A percentile compares a stretch with the other conserved stretches of the same genome.
These are phyloP conservation scores for Sarcophaga peregrina DNA, from an alignment of 1,140 invertebrate genomes.

Conservation along the genomic window DNA sequence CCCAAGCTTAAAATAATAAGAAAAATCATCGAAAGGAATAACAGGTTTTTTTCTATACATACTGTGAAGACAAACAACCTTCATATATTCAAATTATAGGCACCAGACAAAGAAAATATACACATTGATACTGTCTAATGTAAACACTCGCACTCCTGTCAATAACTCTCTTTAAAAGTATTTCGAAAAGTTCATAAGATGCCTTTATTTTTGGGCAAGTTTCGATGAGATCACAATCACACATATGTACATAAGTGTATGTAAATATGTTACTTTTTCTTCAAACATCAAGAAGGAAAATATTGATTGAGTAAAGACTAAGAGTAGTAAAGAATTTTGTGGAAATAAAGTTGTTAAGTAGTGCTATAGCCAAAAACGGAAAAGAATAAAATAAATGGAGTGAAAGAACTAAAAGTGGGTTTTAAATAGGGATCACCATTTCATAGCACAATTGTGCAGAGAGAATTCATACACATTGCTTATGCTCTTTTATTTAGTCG, in stretches of 20 bases:
- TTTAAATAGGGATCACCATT: no score
- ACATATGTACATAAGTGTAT: no score
- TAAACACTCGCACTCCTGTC: background rate
- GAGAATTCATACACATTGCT: no score
- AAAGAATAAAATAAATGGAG: no score
- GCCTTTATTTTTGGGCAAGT: conserved; percentile 14
- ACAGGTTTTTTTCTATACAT: no score
- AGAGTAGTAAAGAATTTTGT: background rate
- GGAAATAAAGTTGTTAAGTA: conserved; percentile 18
- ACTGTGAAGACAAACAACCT: no score
- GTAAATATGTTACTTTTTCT: no score
- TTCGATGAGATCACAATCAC: background rate
- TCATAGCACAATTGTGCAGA: no score
- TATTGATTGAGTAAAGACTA: background rate
- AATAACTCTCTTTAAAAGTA: conserved; percentile 3
- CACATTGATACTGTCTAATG: background rate
- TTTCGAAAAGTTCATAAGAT: background rate
- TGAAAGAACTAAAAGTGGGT: no score
- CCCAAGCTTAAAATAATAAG: no score
- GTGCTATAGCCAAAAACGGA: background rate
- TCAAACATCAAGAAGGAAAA: background rate
- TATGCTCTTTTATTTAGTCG: no score
- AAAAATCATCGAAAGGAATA: no score
- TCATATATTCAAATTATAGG: conserved; percentile 26
- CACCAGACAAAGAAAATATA: background rate